Base-by-base conservation (phyloP, 2,113 vertebrate species). In the Xiphorhynchus elegans region DNA sequence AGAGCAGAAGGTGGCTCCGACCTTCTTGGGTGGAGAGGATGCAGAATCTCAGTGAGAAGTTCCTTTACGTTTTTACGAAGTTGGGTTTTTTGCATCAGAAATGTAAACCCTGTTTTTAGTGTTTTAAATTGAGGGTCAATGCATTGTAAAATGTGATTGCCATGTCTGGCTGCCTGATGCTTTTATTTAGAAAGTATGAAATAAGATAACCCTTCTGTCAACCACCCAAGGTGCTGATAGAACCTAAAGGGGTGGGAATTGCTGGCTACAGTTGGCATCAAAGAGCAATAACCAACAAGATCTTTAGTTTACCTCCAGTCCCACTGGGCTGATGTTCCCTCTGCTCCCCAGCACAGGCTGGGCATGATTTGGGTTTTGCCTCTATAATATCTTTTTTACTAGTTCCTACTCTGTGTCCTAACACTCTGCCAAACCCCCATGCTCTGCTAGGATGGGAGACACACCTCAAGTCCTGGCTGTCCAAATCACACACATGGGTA, bases 401-500 rank as follows among this genome's bases (percentile, higher is more conserved):
- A 8, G 12, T 86, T 90, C 55, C 8, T 59, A 1, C 42, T 52
- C 53, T 35, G 18, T 56, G 4, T 47, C 33, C 40, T 76, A 37
- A 40, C 21, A 10, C 9, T 49, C 39, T 42, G 0, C 50, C 42
- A 26, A 9, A 8, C 47, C 58, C 33, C 49, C 59, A 8, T 28
- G 35, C 67, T 46, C 28, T 58, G 1, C 25, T 11, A 15, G 58
- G 28, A 6, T 1, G 2, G 23, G 12, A 86, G 68, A 23, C n/a
- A 4, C 13, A 1, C 12, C 15, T 81, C 33, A 69, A 26, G 59
- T 63, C 24, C 2, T 4, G 33, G 35, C 46, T 55, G 39, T 37
- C 62, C 14, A 31, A 16, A 13, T 46, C 35, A 11, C 2, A 1
- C 25, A 19, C 1, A 0, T 28, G 50, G 24, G 3, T n/a, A 4